phyloP scores from a whole-genome alignment of 2,113 vertebrate species.

The Lepisosteus oculatus region DNA sequence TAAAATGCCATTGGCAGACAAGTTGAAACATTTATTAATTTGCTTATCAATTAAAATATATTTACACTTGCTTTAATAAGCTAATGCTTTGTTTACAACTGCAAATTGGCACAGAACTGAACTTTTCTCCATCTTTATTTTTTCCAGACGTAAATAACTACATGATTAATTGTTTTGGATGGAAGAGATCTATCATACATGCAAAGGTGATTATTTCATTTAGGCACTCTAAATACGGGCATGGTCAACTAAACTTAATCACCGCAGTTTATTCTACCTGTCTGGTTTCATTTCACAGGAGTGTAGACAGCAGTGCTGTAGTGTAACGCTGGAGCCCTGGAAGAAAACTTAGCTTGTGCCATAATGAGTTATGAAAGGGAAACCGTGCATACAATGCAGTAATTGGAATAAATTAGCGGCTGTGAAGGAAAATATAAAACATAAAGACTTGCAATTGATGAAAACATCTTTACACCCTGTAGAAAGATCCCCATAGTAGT shows the following conservation, averaged over 20 bases:
- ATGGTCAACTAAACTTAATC: conserved; percentile 33
- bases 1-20: conserved; percentile 20
- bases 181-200: conserved; percentile 42
- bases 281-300: conserved; percentile 35
- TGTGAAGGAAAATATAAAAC: too few relatives aligned
- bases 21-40: conserved; percentile 43
- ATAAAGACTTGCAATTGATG: too few relatives aligned
- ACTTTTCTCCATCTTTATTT: conserved; percentile 33
- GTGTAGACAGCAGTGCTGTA: conserved; percentile 17
- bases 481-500: too few relatives aligned
- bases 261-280: conserved; percentile 35
- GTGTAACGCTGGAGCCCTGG: conserved; percentile 14
- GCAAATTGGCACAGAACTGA: conserved; percentile 36
- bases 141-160: conserved; percentile 20
- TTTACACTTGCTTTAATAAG: conserved; percentile 33
- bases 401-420: background rate
- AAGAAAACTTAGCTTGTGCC: conserved; percentile 44
- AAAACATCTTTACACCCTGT: too few relatives aligned
- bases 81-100: conserved; percentile 38
- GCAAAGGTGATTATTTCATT: conserved; percentile 51
- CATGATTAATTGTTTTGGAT: conserved; percentile 48
- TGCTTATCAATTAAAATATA: conserved; percentile 46
- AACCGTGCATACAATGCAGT: background rate
- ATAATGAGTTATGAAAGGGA: conserved; percentile 40
- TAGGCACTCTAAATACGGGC: conserved; percentile 38